Percentiles rank a stretch among this genome's conserved stretches.
phyloP scores from a whole-genome alignment of 2,888 invertebrate species.

The Micoletzkya japonica region DNA sequence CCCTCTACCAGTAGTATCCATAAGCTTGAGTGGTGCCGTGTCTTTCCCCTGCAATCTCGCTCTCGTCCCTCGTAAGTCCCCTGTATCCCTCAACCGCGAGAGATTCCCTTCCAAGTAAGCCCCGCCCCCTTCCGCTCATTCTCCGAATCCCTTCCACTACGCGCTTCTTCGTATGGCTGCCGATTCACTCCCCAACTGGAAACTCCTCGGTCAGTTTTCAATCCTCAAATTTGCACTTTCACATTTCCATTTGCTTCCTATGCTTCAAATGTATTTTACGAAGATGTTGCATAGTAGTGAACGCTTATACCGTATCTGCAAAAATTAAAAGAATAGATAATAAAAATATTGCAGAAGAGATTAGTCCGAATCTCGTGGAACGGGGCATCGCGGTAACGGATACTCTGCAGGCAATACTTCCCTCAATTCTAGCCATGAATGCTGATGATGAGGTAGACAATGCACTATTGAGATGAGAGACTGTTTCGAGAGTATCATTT shows the following conservation, averaged over 20 bases:
- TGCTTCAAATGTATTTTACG: background rate
- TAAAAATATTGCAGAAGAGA: background rate
- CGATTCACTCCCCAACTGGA: conserved; percentile 13
- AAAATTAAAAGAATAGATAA: too few species aligned
- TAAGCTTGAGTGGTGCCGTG: too few species aligned
- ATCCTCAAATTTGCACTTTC: background rate
- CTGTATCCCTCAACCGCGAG: too few species aligned
- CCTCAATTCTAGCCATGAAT: conserved; percentile 12
- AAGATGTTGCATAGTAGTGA: background rate
- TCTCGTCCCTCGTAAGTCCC: too few species aligned
- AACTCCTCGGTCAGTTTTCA: background rate
- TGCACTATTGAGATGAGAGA: too few species aligned
- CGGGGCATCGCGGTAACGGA: conserved; percentile 16
- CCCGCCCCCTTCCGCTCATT: too few species aligned
- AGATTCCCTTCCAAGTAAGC: too few species aligned
- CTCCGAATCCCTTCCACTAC: background rate
- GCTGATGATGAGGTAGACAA: background rate
- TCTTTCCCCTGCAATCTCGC: too few species aligned
- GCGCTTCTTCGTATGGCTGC: background rate
- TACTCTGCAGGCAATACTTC: conserved; percentile 12
- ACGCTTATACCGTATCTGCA: background rate
- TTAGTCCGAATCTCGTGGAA: conserved; percentile 13
- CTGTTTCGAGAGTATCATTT: too few species aligned
- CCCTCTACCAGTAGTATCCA: too few species aligned
- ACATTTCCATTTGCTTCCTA: background rate